Evolutionary conservation across 2,797 vertebrate species (phyloP).

Genomic region (Anolis apletophallus): DNA sequence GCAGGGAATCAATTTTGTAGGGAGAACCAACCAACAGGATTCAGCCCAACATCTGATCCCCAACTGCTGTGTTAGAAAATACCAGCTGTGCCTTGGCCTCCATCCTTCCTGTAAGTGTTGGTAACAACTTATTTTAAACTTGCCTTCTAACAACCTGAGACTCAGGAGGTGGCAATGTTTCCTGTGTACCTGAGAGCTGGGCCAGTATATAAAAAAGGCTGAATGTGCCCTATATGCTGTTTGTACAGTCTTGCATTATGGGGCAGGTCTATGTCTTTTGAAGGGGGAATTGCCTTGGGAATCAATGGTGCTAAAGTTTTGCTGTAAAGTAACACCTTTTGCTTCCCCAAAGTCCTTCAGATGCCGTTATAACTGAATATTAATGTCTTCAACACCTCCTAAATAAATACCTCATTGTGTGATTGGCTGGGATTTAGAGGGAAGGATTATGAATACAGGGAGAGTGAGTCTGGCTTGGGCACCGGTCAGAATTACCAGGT

Average conservation of each 20-base stretch:
- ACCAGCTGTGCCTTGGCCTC: conserved; percentile 21
- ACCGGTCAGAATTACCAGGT: neutral
- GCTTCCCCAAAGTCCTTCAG: neutral
- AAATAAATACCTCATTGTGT: neutral
- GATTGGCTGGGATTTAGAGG: neutral
- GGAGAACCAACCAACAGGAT: no score
- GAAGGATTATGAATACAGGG: no score
- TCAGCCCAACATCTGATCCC: neutral
- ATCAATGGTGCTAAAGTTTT: conserved; percentile 17
- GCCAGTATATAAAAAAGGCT: neutral
- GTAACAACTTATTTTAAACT: neutral
- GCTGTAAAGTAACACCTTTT: neutral
- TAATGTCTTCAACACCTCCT: neutral
- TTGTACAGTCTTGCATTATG: neutral
- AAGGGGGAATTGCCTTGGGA: neutral
- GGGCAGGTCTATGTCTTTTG: neutral
- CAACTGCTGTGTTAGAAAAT: neutral
- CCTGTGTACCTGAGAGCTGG: neutral
- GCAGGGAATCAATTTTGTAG: no score
- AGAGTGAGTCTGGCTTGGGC: neutral
- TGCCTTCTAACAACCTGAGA: neutral
- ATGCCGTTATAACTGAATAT: neutral
- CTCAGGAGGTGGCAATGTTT: conserved; percentile 4
- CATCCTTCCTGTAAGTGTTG: neutral
- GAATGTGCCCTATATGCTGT: neutral